Evolutionary conservation across 2,888 invertebrate species (phyloP), one percentile per base, ranked within the genome.

Genomic region (Scrobipalpa atriplicella): DNA sequence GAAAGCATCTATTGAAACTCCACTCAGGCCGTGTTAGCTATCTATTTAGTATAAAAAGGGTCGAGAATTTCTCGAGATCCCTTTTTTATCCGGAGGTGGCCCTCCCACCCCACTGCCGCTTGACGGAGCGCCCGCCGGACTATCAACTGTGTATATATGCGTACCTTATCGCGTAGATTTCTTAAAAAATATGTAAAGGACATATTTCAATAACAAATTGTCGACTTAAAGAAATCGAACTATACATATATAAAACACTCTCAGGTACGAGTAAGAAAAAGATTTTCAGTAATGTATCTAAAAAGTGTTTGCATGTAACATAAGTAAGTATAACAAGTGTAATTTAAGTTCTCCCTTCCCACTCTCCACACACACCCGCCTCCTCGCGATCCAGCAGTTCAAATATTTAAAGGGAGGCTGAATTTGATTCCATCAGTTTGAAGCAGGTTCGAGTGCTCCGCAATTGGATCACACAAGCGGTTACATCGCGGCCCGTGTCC

Each of bases 1-100:
- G 86, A 91, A 89, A 92, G 90, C 90, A 89, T 92, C 92, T 89
- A 92, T 92, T 92, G 92, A 92, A 92, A 90, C 92, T 92, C 91
- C 92, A 92, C 92, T 92, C 91, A 90, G 91, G 83, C 89, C 89
- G 90, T 90, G 92, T 92, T 92, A 90, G 89, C 92, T 92, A 92
- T 91, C 92, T 92, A 90, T 92, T 92, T 92, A 92, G 92, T 92
- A 92, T 92, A 92, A 92, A 92, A 92, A 92, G 92, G 91, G 90
- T 90, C 91, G 90, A 88, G 87, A 86, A 84, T 84, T 88, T 90
- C 86, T 85, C 81, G 80, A 85, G 89, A 88, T 90, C 89, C 88
- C 90, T 91, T 92, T 87, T 92, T 91, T 90, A 90, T 86, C 87
- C 86, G 82, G 72, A 81, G 86, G 86, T 78, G 85, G 86, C 75